A percentile compares a stretch with the other conserved stretches of the same genome.
phyloP scores from a whole-genome alignment of 2,888 invertebrate species.

The Agrotis clavis region DNA sequence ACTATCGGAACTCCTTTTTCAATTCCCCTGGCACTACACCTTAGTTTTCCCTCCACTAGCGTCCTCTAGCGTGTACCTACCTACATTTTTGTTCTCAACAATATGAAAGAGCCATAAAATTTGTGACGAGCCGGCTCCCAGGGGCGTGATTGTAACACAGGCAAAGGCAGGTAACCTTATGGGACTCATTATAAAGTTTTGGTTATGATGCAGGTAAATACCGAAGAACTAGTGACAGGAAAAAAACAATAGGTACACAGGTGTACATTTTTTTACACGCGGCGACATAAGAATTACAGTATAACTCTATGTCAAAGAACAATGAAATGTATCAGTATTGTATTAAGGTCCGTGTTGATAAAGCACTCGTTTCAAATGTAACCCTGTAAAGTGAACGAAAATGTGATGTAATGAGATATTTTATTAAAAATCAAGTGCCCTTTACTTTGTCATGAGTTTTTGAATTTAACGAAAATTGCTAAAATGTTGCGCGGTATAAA shows the following conservation, averaged over 20 bases:
- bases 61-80: constrained; percentile 27
- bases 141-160: constrained; percentile 52
- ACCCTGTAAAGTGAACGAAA: too few relatives aligned
- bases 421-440: too few relatives aligned
- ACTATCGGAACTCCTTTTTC: neutral
- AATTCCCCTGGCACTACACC: constrained; percentile 7
- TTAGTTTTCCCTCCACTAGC: constrained; percentile 30
- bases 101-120: constrained; percentile 59
- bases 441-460: too few relatives aligned
- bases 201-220: neutral
- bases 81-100: constrained; percentile 47
- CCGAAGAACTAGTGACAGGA: constrained; percentile 13
- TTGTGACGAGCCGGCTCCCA: constrained; percentile 52
- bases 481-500: too few relatives aligned
- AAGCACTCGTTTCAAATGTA: neutral
- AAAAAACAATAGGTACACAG: neutral
- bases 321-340: too few relatives aligned
- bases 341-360: neutral
- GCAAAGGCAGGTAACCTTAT: constrained; percentile 42
- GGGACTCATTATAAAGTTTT: constrained; percentile 64
- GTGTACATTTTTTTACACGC: too few relatives aligned
- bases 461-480: too few relatives aligned
- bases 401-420: too few relatives aligned
- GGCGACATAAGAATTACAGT: too few relatives aligned
- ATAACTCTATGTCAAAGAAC: too few relatives aligned